Conservation (phyloP, 2,888 invertebrate species). For the Elmis aenea region DNA sequence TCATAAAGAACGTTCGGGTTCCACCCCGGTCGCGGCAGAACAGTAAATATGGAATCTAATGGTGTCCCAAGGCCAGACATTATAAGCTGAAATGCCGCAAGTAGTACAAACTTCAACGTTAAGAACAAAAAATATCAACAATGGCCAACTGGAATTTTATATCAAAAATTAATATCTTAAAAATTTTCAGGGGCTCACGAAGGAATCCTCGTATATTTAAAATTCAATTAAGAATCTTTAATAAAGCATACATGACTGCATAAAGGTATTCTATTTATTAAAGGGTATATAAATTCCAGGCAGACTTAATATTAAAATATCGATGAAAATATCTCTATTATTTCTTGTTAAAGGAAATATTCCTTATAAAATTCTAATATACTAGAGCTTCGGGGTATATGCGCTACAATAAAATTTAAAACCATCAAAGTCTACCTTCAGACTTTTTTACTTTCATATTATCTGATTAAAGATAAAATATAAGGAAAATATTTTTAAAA, state of each 20-base stretch:
- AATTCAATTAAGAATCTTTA: no score
- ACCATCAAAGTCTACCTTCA: background rate
- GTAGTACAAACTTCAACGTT: no score
- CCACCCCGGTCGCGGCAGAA: constrained; percentile 26
- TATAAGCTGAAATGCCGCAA: no score
- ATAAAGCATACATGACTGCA: no score
- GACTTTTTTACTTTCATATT: no score
- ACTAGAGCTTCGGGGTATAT: constrained; percentile 11
- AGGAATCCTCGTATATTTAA: no score
- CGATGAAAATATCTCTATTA: constrained; percentile 29
- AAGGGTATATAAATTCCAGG: constrained; percentile 25
- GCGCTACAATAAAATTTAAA: background rate
- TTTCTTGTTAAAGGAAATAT: constrained; percentile 25
- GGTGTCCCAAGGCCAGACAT: constrained; percentile 34
- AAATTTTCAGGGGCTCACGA: no score
- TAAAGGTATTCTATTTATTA: constrained; percentile 25
- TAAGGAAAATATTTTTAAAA: no score
- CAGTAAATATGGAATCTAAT: constrained; percentile 35
- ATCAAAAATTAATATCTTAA: no score
- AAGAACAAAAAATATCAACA: no score
- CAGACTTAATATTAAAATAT: constrained; percentile 30
- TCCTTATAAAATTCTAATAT: constrained; percentile 30
- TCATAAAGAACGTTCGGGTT: constrained; percentile 32
- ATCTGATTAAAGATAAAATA: no score
- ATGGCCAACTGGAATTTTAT: no score